phyloP scores from a whole-genome alignment of 2,113 vertebrate species.

The Brevimyrus niger region DNA sequence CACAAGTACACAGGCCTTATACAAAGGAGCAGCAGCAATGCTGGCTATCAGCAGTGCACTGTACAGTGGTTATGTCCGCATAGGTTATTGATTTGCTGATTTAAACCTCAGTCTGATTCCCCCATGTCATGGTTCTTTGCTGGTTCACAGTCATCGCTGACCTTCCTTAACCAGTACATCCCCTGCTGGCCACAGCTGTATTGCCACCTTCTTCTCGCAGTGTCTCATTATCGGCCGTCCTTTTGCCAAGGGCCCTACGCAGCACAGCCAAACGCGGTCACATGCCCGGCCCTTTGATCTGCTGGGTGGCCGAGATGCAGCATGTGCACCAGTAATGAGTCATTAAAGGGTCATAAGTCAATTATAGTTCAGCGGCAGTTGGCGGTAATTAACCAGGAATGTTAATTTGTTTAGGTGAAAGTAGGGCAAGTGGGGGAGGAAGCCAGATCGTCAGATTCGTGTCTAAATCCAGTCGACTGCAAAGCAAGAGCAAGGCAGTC shows the following conservation, averaged over 20 bases:
- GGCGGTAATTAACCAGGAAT: background rate
- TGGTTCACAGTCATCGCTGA: background rate
- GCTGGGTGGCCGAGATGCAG: background rate
- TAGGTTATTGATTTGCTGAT: background rate
- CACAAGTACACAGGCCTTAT: background rate
- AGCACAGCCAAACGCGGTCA: background rate
- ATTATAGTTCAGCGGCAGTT: background rate
- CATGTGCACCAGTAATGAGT: background rate
- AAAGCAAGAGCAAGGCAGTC: background rate
- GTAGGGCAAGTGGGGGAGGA: background rate
- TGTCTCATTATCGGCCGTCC: background rate
- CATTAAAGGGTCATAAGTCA: slow-evolving; percentile 10
- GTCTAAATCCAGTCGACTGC: background rate
- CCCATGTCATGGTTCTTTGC: background rate
- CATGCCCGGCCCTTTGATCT: background rate
- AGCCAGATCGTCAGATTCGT: background rate
- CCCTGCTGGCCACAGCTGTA: background rate
- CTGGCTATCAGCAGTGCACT: background rate
- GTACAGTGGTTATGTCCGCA: background rate
- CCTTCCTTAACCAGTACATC: background rate
- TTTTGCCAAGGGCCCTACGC: background rate
- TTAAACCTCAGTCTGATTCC: background rate
- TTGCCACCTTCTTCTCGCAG: background rate
- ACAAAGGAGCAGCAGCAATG: background rate
- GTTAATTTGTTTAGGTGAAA: background rate